Percentiles rank a stretch among this genome's conserved stretches.
These are phyloP conservation scores for Hippopotamus amphibius DNA, from an alignment of 2,113 vertebrate species.

Conservation along the genomic window DNA sequence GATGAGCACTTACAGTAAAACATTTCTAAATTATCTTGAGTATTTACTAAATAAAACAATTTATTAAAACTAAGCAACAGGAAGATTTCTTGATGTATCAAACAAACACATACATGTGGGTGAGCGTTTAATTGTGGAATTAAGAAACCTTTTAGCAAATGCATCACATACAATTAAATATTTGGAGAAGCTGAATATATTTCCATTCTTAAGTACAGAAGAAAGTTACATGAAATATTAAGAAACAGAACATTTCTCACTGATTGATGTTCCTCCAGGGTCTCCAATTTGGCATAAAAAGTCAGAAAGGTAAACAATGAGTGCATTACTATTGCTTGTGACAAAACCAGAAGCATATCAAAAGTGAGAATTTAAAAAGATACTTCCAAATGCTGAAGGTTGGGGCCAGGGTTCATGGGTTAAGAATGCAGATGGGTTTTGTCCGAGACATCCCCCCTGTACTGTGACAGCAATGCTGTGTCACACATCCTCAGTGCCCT, in stretches of 20 bases:
- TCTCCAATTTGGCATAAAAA: slow-evolving; percentile 67
- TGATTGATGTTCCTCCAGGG: slow-evolving; percentile 16
- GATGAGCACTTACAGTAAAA: slow-evolving; percentile 38
- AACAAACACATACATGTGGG: background rate
- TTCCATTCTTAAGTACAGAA: slow-evolving; percentile 64
- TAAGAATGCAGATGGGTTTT: background rate
- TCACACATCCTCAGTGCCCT: background rate
- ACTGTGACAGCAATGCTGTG: background rate
- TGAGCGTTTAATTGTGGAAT: slow-evolving; percentile 46
- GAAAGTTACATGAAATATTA: slow-evolving; percentile 61
- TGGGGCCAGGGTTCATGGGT: background rate
- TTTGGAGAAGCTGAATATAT: slow-evolving; percentile 50
- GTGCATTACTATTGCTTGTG: background rate
- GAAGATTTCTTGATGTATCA: slow-evolving; percentile 45
- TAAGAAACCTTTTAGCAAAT: slow-evolving; percentile 58
- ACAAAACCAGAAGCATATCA: slow-evolving; percentile 42
- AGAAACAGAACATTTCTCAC: slow-evolving; percentile 55
- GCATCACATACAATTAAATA: slow-evolving; percentile 52
- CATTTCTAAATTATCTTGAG: slow-evolving; percentile 46
- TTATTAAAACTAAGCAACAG: slow-evolving; percentile 57
- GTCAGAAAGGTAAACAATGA: slow-evolving; percentile 51
- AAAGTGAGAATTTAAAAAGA: slow-evolving; percentile 38
- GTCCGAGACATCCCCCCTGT: background rate
- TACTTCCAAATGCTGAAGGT: background rate
- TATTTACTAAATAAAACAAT: slow-evolving; percentile 40